Evolutionary conservation across 2,888 invertebrate species (phyloP).

Genomic region (Chrysolina oricalcia): DNA sequence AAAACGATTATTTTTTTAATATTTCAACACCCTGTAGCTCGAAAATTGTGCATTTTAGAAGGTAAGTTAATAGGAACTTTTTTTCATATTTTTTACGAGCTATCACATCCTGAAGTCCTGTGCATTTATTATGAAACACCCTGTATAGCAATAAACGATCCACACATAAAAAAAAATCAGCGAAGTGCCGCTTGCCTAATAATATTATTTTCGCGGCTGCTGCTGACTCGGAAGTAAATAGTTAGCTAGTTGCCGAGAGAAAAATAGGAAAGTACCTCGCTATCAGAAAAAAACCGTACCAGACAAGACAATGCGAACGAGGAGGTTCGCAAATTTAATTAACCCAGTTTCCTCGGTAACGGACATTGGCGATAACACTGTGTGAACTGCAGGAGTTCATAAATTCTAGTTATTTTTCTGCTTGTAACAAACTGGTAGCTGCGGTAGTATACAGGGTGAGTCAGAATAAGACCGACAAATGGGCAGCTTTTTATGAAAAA

Average conservation of each 20-base stretch:
- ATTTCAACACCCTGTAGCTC: too few relatives aligned
- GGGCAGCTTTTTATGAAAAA: too few relatives aligned
- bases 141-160: too few relatives aligned
- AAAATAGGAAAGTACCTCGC: slow-evolving; percentile 23
- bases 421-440: background rate
- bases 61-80: too few relatives aligned
- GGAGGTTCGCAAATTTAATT: slow-evolving; percentile 18
- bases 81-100: too few relatives aligned
- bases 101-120: too few relatives aligned
- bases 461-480: too few relatives aligned
- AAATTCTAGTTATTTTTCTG: background rate
- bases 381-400: slow-evolving; percentile 3
- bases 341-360: slow-evolving; percentile 17
- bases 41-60: too few relatives aligned
- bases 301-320: slow-evolving; percentile 18
- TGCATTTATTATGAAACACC: too few relatives aligned
- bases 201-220: background rate
- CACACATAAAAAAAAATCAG: background rate
- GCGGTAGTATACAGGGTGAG: background rate
- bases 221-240: slow-evolving; percentile 22
- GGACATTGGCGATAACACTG: slow-evolving; percentile 5
- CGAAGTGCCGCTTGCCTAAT: background rate
- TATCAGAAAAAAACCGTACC: slow-evolving; percentile 10
- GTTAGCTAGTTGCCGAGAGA: background rate
- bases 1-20: too few relatives aligned